Base-by-base conservation (phyloP, 1,140 invertebrate species). In the Armadillidium nasatum region DNA sequence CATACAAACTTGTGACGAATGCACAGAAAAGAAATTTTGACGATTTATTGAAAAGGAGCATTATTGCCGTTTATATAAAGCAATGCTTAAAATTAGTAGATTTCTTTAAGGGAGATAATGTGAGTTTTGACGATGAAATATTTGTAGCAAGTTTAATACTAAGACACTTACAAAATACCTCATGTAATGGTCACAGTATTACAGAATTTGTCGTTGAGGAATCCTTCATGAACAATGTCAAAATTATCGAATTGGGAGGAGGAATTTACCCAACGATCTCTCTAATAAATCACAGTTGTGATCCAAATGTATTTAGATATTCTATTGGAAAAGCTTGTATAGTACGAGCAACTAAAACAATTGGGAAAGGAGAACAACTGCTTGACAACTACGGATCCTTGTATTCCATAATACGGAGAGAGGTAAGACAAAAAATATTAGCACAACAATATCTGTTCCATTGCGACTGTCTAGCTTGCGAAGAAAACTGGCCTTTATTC, bases 161-260 rank as follows among this genome's bases (percentile, higher is more conserved):
- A 6, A 84, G 86, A 4, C 87, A 89, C 75, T 84, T 89, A 44
- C 88, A 89, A 81, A 86, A 87, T 72, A 84, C 88, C 43, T 87
- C 88, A 23, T 90, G 89, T 81, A 90, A 90, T 83, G 89, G 89
- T 45, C 90, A 90, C 81, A 89, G 89, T 81, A 86, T 90, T 21
- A 86, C 87, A 21, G 87, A 89, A 77, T 85, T 89, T 68, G 74
- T 84, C 4, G 79, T 85, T 44, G 46, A 80, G n/a, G 83, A 80
- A 7, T 82, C 82, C 69, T 80, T 83, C 22, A 83, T 84, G 80
- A 83, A 84, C 72, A 67, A 54, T 54, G 76, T 68, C 15, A 80
- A 79, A 11, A 84, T 85, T 15, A 81, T 84, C 15, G 86, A 87
- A 79, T 80, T 90, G 33, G 89, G 89, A 9, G 89, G 88, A 4